Conservation (phyloP, 2,113 vertebrate genomes). For the Crocuta crocuta region DNA sequence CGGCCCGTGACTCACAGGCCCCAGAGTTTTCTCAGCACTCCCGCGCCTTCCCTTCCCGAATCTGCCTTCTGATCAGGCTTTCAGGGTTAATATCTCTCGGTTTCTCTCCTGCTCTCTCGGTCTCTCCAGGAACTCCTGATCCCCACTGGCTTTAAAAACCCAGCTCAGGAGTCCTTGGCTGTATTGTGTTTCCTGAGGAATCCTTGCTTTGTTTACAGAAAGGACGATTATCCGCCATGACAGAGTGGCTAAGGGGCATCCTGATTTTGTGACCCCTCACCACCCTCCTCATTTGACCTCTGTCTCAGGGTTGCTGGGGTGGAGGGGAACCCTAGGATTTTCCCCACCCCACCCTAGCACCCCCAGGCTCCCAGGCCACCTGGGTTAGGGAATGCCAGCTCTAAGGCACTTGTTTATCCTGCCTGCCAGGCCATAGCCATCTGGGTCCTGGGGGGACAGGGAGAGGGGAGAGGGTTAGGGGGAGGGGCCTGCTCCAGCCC, state of each 20-base stretch:
- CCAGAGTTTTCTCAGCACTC: neutral
- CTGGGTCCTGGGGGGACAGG: neutral
- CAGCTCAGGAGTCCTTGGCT: neutral
- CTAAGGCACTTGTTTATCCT: neutral
- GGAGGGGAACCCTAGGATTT: neutral
- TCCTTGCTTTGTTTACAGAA: neutral
- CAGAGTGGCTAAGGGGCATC: neutral
- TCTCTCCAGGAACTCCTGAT: neutral
- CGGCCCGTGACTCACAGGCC: constrained; percentile 6
- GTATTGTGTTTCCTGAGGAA: neutral
- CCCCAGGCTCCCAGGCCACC: neutral
- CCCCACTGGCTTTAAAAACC: neutral
- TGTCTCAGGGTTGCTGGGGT: neutral
- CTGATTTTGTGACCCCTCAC: neutral
- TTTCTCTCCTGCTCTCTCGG: neutral
- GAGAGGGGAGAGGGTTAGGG: no score
- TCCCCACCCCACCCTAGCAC: neutral
- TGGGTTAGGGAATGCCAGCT: neutral
- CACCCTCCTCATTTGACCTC: neutral
- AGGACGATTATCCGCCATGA: neutral
- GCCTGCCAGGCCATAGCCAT: neutral
- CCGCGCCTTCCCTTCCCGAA: accelerated
- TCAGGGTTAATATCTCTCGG: neutral
- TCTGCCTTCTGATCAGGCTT: neutral
- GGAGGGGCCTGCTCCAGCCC: neutral